These are phyloP conservation scores for Nomada flava DNA, from an alignment of 2,888 invertebrate species.

Conservation along the genomic window DNA sequence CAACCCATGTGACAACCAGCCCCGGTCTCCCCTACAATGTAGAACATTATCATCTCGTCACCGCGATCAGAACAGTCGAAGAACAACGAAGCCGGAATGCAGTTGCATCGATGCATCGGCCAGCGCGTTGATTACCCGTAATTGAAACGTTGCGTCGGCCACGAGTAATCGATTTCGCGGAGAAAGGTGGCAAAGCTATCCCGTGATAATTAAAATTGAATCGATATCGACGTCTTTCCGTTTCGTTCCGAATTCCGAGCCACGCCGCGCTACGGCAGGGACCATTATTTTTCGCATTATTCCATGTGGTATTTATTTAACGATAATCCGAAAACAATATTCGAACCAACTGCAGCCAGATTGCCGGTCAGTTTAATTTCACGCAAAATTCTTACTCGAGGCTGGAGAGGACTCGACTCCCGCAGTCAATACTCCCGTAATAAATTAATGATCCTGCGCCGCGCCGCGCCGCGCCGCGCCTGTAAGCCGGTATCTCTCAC, in stretches of 20 bases:
- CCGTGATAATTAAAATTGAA: conserved; percentile 51
- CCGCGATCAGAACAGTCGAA: conserved; percentile 19
- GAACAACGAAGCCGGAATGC: conserved; percentile 17
- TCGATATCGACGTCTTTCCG: conserved; percentile 36
- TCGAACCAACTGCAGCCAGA: background rate
- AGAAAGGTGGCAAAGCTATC: conserved; percentile 44
- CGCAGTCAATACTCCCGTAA: background rate
- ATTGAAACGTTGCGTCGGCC: conserved; percentile 39
- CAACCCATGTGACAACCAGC: too few relatives aligned
- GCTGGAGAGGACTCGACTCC: background rate
- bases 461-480: background rate
- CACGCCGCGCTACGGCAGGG: background rate
- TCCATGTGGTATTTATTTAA: conserved; percentile 12
- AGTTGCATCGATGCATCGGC: conserved; percentile 35
- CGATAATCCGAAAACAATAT: conserved; percentile 37
- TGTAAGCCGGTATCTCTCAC: conserved; percentile 3
- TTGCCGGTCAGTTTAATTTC: conserved; percentile 40
- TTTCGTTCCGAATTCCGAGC: conserved; percentile 1
- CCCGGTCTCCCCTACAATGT: too few relatives aligned
- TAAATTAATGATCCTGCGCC: conserved; percentile 51
- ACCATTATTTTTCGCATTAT: background rate
- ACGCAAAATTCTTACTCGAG: conserved; percentile 16
- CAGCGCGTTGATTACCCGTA: conserved; percentile 35
- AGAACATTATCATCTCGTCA: background rate
- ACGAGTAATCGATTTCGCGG: conserved; percentile 44